Base-by-base conservation (phyloP, 2,113 vertebrate genomes). In the Rhadina sibilatrix region DNA sequence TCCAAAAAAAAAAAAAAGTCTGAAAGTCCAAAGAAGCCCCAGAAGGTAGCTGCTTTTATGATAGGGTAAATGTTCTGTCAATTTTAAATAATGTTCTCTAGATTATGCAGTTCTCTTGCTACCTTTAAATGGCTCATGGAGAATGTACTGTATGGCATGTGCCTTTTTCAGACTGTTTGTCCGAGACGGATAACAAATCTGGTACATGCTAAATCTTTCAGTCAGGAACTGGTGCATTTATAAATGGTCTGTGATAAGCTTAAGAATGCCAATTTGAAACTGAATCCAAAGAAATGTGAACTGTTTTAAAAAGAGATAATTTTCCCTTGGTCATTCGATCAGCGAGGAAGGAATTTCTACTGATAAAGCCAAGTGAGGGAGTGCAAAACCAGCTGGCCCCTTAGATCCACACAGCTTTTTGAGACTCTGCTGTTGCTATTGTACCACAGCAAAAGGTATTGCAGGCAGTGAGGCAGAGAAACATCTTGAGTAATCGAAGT, bases 271-370 rank as follows among this genome's bases (percentile, higher is more conserved):
- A 97, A 86, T 95, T 95, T 91, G 94, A 95, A 95, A 96, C 87
- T 81, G 90, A 96, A 95, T 75, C 87, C 94, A 81, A 95, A 97
- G 94, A 96, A 97, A 96, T 93, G 95, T 96, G 95, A 97, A 95
- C 94, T 97, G 97, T 95, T 97, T 97, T 96, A 95, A 87, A 94
- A 97, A 94, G 94, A 95, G 96, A 96, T 97, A 94, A 96, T 96
- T 96, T 97, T 93, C 77, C 83, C 92, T 89, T 2, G 69, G 90
- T 92, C 93, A 96, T 94, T 95, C 17, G 90, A 97, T 96, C 94
- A 96, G 93, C 5, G 0, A 95, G 96, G 86, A 96, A 97, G 90
- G 96, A 96, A 96, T 97, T 97, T 97, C 88, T 69, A 95, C 96
- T 96, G 96, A 97, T 97, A 97, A 96, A 95, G 86, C 49, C 25